Evolutionary conservation across 1,140 invertebrate genomes (phyloP).

Genomic region (Heliconius congener): DNA sequence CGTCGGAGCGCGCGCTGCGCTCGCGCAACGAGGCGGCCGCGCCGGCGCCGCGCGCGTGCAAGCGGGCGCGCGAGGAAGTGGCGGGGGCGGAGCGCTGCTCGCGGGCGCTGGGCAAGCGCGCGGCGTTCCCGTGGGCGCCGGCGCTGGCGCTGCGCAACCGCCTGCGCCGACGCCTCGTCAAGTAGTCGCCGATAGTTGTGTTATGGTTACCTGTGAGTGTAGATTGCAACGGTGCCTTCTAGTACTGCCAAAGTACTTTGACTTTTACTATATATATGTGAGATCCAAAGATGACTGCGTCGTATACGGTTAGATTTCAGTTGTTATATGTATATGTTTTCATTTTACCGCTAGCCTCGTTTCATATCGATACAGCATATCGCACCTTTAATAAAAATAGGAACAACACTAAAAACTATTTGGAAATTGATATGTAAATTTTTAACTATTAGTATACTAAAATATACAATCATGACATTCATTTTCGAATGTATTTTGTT

Average conservation of each 20-base stretch:
- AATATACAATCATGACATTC: not conserved
- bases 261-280: constrained; percentile 49
- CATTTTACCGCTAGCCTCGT: constrained; percentile 51
- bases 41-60: constrained; percentile 50
- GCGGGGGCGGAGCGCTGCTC: constrained; percentile 23
- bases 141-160: constrained; percentile 66
- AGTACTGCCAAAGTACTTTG: constrained; percentile 67
- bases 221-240: constrained; percentile 61
- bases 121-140: constrained; percentile 62
- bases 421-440: not conserved
- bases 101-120: constrained; percentile 50
- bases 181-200: constrained; percentile 48
- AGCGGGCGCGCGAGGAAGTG: constrained; percentile 42
- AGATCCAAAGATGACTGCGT: constrained; percentile 77
- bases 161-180: constrained; percentile 63
- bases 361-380: constrained; percentile 26
- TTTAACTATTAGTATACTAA: not conserved
- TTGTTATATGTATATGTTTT: constrained; percentile 56
- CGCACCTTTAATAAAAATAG: constrained; percentile 11
- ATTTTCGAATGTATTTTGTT: not conserved
- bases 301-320: constrained; percentile 71
- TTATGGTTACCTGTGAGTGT: constrained; percentile 50
- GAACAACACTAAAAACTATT: not conserved
- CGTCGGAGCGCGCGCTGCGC: constrained; percentile 45
- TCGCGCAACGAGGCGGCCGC: constrained; percentile 51